Evolutionary conservation across 2,113 vertebrate species (phyloP), one percentile per base, ranked within the genome.

Genomic region (Syngnathus scovelli): DNA sequence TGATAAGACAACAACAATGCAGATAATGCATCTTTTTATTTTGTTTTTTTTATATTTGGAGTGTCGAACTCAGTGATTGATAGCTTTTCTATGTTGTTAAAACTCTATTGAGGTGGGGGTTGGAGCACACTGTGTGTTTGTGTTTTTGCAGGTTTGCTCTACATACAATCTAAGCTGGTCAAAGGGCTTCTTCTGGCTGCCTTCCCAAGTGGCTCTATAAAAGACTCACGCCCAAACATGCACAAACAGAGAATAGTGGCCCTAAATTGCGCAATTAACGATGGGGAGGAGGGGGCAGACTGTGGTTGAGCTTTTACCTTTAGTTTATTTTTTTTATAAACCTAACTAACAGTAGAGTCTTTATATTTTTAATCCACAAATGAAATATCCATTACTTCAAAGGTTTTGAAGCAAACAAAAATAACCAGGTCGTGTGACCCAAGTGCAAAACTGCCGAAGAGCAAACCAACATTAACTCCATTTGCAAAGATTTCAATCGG

Each of bases 161-260:
- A 7, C 44, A n/a, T 44, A 27, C 21, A 23, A 62, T 62, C 61
- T 27, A n/a, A 38, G 61, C 13, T 27, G 61, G 61, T 62, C 61
- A 62, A 62, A 62, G 41, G 61, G 41, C 41, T 44, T 41, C 21
- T 27, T 36, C 12, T 58, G 55, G 55, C 55, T 36, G 27, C 55
- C 27, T 58, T 44, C 60, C 60, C 38, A 61, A 61, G 19, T 23
- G 21, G 18, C 60, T 21, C 19, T 61, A 23, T 62, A 43, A 11
- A 62, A 62, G 44, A 46, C 15, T 16, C 15, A 36, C 27, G 27
- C 55, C 36, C 27, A 15, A 58, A 58, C 27, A 58, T 58, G 55
- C 27, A 36, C 55, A 51, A 16, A 27, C 59, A 5, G 39, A 21
- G 19, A 41, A 43, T 61, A 19, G 60, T 41, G 60, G 60, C 16